phyloP scores from a whole-genome alignment of 2,888 invertebrate species.

The Melanargia galathea region DNA sequence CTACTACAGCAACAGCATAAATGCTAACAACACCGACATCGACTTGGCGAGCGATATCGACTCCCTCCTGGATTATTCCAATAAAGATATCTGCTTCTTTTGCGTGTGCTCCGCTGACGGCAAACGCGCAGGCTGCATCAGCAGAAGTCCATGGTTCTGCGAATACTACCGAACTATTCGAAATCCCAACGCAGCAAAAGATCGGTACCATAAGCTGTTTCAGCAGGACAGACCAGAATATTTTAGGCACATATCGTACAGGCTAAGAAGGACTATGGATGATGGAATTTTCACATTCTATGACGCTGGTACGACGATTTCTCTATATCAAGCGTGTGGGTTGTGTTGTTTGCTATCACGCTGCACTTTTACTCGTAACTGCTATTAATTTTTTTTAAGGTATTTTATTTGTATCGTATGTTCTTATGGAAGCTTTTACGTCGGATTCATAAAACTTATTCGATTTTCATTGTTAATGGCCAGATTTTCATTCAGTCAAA shows the following conservation, averaged over 20 bases:
- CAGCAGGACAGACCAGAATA: constrained; percentile 63
- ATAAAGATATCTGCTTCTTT: constrained; percentile 54
- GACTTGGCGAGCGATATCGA: constrained; percentile 52
- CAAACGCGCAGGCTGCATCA: constrained; percentile 50
- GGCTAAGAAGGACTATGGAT: constrained; percentile 70
- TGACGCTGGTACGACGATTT: constrained; percentile 53
- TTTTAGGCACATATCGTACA: constrained; percentile 62
- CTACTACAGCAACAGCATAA: constrained; percentile 64
- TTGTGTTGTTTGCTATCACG: constrained; percentile 8
- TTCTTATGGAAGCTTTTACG: not conserved
- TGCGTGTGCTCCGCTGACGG: constrained; percentile 63
- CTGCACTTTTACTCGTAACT: constrained; percentile 16
- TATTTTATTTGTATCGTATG: not conserved
- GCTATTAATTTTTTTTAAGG: constrained; percentile 9
- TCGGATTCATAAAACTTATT: not conserved
- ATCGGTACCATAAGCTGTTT: constrained; percentile 54
- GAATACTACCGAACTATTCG: constrained; percentile 56
- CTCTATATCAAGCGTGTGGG: not conserved
- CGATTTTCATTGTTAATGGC: not conserved
- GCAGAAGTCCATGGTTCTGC: constrained; percentile 58
- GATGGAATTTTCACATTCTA: constrained; percentile 59
- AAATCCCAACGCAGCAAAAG: constrained; percentile 43
- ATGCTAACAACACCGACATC: constrained; percentile 59
- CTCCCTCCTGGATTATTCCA: constrained; percentile 56
- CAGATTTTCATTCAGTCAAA: not conserved